Conservation (phyloP, 2,113 vertebrate species). For the Candoia aspera region DNA sequence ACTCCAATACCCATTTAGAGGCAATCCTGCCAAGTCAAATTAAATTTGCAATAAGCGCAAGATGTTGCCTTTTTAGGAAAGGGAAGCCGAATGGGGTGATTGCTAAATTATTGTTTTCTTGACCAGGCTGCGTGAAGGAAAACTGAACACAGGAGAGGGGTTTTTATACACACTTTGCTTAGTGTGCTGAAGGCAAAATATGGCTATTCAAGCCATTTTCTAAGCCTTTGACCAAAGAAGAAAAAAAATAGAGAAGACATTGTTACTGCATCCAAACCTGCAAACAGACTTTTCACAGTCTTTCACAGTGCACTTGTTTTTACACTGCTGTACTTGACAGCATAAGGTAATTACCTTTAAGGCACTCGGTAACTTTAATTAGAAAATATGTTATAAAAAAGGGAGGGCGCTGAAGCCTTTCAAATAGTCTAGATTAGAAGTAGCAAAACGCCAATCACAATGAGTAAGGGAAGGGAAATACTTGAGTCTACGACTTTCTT, state of each 20-base stretch:
- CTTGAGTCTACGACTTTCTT: no score
- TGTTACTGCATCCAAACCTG: neutral
- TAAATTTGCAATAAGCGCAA: slow-evolving; percentile 29
- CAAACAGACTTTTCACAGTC: neutral
- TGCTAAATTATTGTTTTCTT: neutral
- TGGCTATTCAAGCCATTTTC: neutral
- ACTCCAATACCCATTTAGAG: slow-evolving; percentile 7
- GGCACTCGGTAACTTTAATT: neutral
- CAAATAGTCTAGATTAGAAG: neutral
- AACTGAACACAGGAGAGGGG: neutral
- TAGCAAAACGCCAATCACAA: neutral
- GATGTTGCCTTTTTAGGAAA: neutral
- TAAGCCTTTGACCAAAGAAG: neutral
- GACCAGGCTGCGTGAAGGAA: neutral
- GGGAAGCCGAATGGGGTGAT: neutral
- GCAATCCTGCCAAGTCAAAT: slow-evolving; percentile 27
- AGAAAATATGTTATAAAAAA: neutral
- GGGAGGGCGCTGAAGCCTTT: neutral
- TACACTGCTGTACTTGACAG: neutral
- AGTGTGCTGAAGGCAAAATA: neutral
- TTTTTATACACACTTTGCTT: neutral
- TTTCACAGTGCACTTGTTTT: neutral
- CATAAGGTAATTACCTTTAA: neutral
- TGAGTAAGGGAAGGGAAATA: neutral
- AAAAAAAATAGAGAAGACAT: neutral